Evolutionary conservation across 2,113 vertebrate species (phyloP), one percentile per base, ranked within the genome.

Genomic region (Martes martes): DNA sequence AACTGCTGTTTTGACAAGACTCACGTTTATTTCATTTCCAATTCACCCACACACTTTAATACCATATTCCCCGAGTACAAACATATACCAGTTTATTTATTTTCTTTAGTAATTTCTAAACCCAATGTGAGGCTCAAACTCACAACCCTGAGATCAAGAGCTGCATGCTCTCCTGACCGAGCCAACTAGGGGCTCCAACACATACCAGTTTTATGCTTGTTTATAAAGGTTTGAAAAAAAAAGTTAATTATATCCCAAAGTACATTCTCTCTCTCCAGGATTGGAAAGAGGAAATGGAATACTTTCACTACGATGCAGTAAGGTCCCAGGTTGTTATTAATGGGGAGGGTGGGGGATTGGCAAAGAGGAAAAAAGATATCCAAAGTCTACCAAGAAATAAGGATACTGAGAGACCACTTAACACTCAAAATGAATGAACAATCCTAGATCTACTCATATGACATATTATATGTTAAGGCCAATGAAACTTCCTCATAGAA

Each of bases 1-100:
- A 96, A 84, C 33, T 65, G 45, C n/a, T 65, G 4, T 76, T 95
- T 85, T 96, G 42, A 96, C n/a, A 94, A 76, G 47, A 76, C 14
- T 95, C 45, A 47, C 0, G 1, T 80, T 80, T 94, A 11, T 89
- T 97, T 61, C 84, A 89, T 61, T 92, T 80, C 79, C 36, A 67
- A 82, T 87, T 83, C 11, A 59, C 18, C 3, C 36, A 76, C 15
- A 89, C 9, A 73, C 33, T 95, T 93, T 88, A 85, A 55, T 69
- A 82, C 23, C 59, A 79, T 87, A 78, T 82, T 96, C 24, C 36
- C 39, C 11, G 42, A 73, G 45, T 91, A 88, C 18, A 71, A 95
- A 88, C 15, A 88, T 16, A 73, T 10, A 36, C 18, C n/a, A 59
- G 52, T 69, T 69, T 69, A 74, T 74, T 26, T 74, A 14, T 76